phyloP scores from a whole-genome alignment of 1,140 invertebrate genomes.

The Trichogramma pretiosum region DNA sequence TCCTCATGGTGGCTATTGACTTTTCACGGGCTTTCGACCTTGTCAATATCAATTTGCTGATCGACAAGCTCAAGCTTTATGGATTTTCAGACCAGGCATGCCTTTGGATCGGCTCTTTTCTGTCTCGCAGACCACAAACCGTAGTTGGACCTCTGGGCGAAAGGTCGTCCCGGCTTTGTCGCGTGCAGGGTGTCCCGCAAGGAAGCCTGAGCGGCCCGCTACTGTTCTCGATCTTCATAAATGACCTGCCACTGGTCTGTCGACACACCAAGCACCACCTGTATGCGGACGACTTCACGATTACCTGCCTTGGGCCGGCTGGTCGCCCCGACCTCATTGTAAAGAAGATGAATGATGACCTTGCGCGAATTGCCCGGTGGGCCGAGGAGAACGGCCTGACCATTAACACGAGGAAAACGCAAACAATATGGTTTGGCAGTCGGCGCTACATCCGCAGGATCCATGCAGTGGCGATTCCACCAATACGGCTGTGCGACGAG shows the following conservation, averaged over 20 bases:
- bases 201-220: not conserved
- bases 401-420: too few species aligned
- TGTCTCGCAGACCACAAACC: too few species aligned
- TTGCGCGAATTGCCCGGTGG: not conserved
- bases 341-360: not conserved
- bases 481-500: too few species aligned
- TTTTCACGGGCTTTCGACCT: too few species aligned
- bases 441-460: not conserved
- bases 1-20: too few species aligned
- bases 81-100: too few species aligned
- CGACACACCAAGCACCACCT: not conserved
- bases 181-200: not conserved
- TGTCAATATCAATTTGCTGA: too few species aligned
- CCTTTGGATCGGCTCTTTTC: too few species aligned
- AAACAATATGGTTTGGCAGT: not conserved
- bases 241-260: not conserved
- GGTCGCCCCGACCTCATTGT: not conserved
- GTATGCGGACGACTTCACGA: not conserved
- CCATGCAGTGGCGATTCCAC: too few species aligned
- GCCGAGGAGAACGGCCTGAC: not conserved
- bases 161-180: not conserved
- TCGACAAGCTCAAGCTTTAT: too few species aligned
- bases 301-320: not conserved
- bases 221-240: not conserved
- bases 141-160: not conserved